phyloP scores from a whole-genome alignment of 2,113 vertebrate genomes.

The Tachysurus fulvidraco region DNA sequence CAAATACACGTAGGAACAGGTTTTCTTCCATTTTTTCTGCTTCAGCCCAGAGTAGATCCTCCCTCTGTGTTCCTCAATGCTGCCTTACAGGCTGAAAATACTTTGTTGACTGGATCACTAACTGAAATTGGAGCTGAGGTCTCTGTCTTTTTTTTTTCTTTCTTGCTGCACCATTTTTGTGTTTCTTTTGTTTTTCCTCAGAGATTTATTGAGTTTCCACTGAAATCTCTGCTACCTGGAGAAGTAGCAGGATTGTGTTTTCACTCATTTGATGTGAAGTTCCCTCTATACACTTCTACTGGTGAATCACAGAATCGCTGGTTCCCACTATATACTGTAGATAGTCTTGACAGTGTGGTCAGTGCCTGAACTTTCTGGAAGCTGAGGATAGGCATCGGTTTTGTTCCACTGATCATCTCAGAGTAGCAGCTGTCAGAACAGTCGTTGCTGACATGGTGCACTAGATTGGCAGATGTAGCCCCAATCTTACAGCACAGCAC shows the following conservation, averaged over 20 bases:
- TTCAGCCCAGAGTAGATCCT: background rate
- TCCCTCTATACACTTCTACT: background rate
- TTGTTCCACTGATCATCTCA: background rate
- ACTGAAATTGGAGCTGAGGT: background rate
- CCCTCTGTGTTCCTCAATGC: background rate
- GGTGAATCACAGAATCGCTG: slow-evolving; percentile 1
- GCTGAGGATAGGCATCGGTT: background rate
- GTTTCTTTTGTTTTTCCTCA: background rate
- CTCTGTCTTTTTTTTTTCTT: background rate
- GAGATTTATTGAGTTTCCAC: background rate
- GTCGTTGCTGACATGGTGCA: background rate
- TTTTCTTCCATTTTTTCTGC: background rate
- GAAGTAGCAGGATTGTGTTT: background rate
- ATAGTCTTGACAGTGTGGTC: background rate
- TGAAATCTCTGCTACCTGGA: background rate
- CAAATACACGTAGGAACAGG: background rate
- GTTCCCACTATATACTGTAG: background rate
- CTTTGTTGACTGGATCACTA: background rate
- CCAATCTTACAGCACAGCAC: background rate
- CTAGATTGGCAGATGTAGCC: background rate
- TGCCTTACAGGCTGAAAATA: background rate
- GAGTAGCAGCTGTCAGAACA: background rate
- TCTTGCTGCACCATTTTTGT: background rate
- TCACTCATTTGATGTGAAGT: background rate
- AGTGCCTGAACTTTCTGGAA: background rate